Evolutionary conservation across 2,113 vertebrate genomes (phyloP), one percentile per base, ranked within the genome.

Genomic region (Penelope pileata): DNA sequence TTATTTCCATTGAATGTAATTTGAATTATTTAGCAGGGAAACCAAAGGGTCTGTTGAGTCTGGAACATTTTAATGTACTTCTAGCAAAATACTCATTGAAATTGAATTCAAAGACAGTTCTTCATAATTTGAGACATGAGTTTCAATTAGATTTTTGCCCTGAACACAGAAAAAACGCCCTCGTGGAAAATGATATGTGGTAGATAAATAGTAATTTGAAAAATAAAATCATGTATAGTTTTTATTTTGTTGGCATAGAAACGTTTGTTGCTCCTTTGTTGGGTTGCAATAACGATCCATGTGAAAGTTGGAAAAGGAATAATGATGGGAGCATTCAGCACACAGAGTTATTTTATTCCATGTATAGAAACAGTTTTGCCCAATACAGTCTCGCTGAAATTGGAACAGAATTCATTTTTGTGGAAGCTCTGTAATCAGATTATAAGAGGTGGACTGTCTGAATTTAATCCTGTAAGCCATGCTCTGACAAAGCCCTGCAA

Each of bases 131-230:
- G 93, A 94, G 94, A 69, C 69, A 40, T 53, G 50, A 69, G 26
- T 95, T 96, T 38, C 86, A 94, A 88, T 94, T 91, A 95, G 43
- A 53, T 88, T 87, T 94, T 95, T 97, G 45, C 96, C 30, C 64
- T 73, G 66, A 96, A 73, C 82, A 72, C 60, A 76, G 91, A 94
- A 91, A n/a, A 92, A 78, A 45, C 36, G 22, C 38, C 67, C 21
- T 48, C 3, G 14, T 30, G 48, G 67, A 67, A 66, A 73, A 64
- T 77, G 48, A 54, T 74, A 23, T 7, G n/a, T 5, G 7, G 48
- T 79, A 51, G 29, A 78, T 85, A 74, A 34, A 40, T 42, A 87
- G 66, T 54, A 92, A 83, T 85, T 89, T 73, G 6, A 24, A 78
- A 82, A 91, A 86, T 66, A 60, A 73, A 87, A 86, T 50, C 1